These are phyloP conservation scores for Oxystoma pomonae DNA, from an alignment of 2,888 invertebrate genomes.

Conservation along the genomic window DNA sequence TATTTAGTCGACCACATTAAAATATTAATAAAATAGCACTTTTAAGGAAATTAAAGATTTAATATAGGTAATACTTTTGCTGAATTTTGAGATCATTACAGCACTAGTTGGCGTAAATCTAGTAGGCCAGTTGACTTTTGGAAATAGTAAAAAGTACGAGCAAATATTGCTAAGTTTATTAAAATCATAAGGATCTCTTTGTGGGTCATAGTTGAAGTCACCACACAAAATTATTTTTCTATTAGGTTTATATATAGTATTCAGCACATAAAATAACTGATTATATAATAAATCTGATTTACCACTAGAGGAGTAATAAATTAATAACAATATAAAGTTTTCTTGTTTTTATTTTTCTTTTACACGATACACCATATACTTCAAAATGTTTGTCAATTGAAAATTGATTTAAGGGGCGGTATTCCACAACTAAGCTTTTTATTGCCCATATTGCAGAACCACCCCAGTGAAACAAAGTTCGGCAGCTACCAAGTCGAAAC, in stretches of 20 bases:
- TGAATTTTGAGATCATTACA: too few species aligned
- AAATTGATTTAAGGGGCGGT: background rate
- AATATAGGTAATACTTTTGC: too few species aligned
- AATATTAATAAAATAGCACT: too few species aligned
- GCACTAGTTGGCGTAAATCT: background rate
- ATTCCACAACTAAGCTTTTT: too few species aligned
- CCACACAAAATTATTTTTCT: background rate
- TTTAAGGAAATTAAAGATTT: too few species aligned
- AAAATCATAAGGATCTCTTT: background rate
- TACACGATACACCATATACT: too few species aligned
- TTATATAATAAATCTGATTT: background rate
- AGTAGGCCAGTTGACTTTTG: background rate
- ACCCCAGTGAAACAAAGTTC: background rate
- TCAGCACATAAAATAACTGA: background rate
- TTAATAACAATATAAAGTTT: background rate
- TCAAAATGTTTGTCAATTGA: background rate
- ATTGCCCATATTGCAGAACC: background rate
- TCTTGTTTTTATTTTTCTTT: background rate
- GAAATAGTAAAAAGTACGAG: background rate
- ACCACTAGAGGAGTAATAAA: too few species aligned
- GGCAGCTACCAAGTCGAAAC: background rate
- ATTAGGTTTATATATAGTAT: background rate
- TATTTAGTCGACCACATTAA: too few species aligned
- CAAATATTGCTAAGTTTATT: background rate
- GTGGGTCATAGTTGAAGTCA: conserved; percentile 1